These are phyloP conservation scores for Acanthornis magna DNA, from an alignment of 2,797 vertebrate species.

Conservation along the genomic window DNA sequence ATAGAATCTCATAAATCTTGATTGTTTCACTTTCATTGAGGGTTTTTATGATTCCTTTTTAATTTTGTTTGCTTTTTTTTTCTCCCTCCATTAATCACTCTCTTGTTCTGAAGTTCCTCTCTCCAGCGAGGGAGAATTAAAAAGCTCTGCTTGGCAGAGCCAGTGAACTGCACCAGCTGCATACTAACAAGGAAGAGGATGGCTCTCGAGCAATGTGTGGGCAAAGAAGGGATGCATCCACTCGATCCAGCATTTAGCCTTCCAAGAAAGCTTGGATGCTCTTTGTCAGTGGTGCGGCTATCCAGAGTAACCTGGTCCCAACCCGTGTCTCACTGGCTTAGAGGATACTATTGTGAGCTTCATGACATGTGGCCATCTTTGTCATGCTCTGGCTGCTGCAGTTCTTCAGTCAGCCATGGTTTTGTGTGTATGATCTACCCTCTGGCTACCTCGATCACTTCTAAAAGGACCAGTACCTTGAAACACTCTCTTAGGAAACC, in stretches of 20 bases:
- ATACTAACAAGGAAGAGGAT: conserved; percentile 13
- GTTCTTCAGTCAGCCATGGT: not conserved
- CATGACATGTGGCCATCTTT: rapidly evolving
- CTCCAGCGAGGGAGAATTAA: not conserved
- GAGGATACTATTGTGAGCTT: rapidly evolving
- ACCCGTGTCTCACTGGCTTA: rapidly evolving
- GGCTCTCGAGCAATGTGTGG: not conserved
- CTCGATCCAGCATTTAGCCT: not conserved
- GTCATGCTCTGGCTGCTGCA: not conserved
- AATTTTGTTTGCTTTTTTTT: not conserved
- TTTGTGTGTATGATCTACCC: not conserved
- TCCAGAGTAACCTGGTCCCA: not conserved
- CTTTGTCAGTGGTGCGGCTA: not conserved
- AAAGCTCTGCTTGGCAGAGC: conserved; percentile 32
- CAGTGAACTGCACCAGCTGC: not conserved
- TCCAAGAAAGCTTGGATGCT: not conserved
- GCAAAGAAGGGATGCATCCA: not conserved
- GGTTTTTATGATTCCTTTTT: not conserved
- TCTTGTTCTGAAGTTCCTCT: conserved; percentile 43
- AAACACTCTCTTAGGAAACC: not conserved
- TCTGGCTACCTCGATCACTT: not conserved
- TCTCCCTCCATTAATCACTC: not conserved
- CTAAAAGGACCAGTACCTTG: not conserved
- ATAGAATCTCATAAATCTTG: conserved; percentile 8
- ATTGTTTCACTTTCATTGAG: not conserved